phyloP scores from a whole-genome alignment of 2,888 invertebrate species.

The Calameuta filiformis region DNA sequence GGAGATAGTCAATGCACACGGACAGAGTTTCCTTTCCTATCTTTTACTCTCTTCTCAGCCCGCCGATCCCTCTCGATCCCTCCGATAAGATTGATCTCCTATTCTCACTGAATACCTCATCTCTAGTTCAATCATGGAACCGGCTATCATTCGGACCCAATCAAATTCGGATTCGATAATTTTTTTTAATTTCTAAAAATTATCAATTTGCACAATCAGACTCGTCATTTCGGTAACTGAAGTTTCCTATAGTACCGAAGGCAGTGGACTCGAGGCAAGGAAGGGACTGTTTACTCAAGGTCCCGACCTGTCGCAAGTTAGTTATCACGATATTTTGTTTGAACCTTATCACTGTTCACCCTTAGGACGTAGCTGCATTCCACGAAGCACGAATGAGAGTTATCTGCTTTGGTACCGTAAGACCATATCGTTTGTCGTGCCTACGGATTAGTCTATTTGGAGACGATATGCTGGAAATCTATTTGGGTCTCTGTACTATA shows the following conservation, averaged over 20 bases:
- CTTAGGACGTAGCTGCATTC: constrained; percentile 13
- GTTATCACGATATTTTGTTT: constrained; percentile 43
- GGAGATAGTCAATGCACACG: background rate
- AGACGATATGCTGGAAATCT: constrained; percentile 6
- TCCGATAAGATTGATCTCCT: no score
- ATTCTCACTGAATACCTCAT: no score
- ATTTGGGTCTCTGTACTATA: background rate
- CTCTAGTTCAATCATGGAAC: no score
- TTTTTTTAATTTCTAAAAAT: no score
- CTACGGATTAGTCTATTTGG: constrained; percentile 50
- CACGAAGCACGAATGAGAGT: constrained; percentile 18
- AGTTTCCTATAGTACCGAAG: no score
- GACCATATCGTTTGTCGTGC: constrained; percentile 43
- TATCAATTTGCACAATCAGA: no score
- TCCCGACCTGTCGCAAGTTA: constrained; percentile 41
- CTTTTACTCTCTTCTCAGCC: background rate
- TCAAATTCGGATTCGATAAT: no score
- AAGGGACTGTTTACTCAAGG: background rate
- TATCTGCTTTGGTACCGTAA: constrained; percentile 34
- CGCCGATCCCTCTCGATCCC: no score
- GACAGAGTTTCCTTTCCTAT: background rate
- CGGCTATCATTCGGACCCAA: no score
- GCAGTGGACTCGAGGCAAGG: no score
- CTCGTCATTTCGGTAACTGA: no score
- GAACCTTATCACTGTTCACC: constrained; percentile 36